Evolutionary conservation across 2,113 vertebrate species (phyloP), one percentile per base, ranked within the genome.

Genomic region (Oryzias curvinotus): DNA sequence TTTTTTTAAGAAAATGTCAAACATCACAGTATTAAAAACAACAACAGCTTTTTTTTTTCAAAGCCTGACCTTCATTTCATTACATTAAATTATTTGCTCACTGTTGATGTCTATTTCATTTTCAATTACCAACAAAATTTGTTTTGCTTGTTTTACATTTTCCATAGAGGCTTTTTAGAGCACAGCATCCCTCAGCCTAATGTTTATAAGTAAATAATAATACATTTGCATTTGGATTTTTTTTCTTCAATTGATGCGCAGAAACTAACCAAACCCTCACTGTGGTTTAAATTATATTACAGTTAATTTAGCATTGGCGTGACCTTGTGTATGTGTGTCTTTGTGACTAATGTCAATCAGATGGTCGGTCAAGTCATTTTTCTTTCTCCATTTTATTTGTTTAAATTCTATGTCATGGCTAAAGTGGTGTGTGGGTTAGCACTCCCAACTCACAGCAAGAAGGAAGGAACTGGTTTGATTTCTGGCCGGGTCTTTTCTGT

Each of bases 1-100:
- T 62, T 62, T 62, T 65, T 71, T 57, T 36, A 44, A 55, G 26
- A 71, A 62, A 70, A 80, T 52, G 26, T 58, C 46, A 69, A 55
- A 58, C 73, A 62, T 81, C 65, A 69, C 57, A 21, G 17, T 19
- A 25, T 51, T 57, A 25, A 45, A 56, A 52, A 16, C 41, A 61
- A 62, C 71, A 16, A 66, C 53, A 21, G 45, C 21, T 15, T 4
- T 59, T 16, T 16, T 41, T 47, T 49, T 26, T 30, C 69, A 25
- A 25, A 56, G 42, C 14, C 52, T 54, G 36, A 74, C 57, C 44
- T 69, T 66, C 15, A n/a, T 1, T 68, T 74, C 5, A 55, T 52
- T 23, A 57, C 28, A 51, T 46, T 52, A 8, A 66, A 47, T 52
- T 52, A 23, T 57, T 49, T 64, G 23, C 47, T 53, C 60, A 45